phyloP scores from a whole-genome alignment of 2,888 invertebrate species.

The Philereme transversata region DNA sequence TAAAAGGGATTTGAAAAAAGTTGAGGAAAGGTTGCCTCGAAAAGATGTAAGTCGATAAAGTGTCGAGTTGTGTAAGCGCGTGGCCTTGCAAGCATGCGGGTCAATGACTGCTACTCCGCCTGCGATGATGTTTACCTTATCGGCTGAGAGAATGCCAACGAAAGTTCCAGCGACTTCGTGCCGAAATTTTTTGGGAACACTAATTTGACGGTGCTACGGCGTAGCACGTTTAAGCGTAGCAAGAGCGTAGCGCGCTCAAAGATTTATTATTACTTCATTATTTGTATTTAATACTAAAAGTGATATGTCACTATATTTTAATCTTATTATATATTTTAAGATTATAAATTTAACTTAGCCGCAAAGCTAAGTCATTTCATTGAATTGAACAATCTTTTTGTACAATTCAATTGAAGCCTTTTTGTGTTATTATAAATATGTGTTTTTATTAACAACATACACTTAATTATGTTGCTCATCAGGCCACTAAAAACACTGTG shows the following conservation, averaged over 20 bases:
- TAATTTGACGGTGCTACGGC: slow-evolving; percentile 52
- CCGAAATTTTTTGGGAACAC: slow-evolving; percentile 51
- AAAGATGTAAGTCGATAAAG: slow-evolving; percentile 57
- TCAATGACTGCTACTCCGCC: slow-evolving; percentile 67
- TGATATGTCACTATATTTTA: too few species aligned
- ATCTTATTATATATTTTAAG: too few species aligned
- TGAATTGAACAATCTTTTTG: too few species aligned
- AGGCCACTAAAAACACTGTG: too few species aligned
- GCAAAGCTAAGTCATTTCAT: too few species aligned
- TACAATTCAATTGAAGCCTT: too few species aligned
- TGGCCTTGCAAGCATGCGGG: slow-evolving; percentile 71
- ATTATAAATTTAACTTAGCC: too few species aligned
- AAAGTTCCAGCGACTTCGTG: slow-evolving; percentile 59
- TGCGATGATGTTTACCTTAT: slow-evolving; percentile 75
- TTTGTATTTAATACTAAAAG: too few species aligned
- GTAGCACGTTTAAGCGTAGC: slow-evolving; percentile 43
- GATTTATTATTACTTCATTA: neutral
- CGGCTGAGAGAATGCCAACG: slow-evolving; percentile 68
- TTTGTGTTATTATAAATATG: too few species aligned
- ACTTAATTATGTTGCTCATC: too few species aligned
- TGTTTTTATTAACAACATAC: too few species aligned
- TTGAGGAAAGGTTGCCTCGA: slow-evolving; percentile 32
- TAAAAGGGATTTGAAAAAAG: slow-evolving; percentile 25
- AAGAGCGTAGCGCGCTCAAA: neutral
- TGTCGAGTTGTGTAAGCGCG: slow-evolving; percentile 73